A percentile compares a stretch with the other conserved stretches of the same genome.
Conservation (phyloP, 2,888 invertebrate species). For the Caenorhabditis afra region DNA sequence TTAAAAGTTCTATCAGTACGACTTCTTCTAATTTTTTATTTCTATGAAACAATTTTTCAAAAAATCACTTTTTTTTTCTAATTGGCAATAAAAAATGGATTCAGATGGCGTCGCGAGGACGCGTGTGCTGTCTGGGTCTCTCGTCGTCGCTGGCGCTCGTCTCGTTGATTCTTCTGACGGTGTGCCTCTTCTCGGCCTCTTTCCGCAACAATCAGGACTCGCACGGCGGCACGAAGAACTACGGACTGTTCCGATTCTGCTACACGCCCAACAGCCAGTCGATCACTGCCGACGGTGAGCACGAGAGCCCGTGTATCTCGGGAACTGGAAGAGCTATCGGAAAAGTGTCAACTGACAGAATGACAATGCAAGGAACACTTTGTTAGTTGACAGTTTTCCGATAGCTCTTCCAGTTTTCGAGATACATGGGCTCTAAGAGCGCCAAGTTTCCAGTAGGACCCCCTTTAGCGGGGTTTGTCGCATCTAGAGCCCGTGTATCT, state of each 20-base stretch:
- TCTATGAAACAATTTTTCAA: no score
- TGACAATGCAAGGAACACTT: no score
- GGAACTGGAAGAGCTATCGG: neutral
- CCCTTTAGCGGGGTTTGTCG: no score
- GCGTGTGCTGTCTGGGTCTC: conserved; percentile 43
- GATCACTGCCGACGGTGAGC: no score
- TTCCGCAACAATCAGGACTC: conserved; percentile 60
- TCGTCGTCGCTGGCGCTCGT: conserved; percentile 43
- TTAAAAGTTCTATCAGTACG: no score
- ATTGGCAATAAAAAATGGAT: no score
- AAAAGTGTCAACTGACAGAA: neutral
- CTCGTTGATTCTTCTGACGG: conserved; percentile 46
- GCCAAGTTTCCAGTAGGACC: neutral
- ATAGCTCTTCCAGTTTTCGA: neutral
- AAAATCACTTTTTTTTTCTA: no score
- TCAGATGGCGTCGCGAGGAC: conserved; percentile 46
- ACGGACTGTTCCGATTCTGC: conserved; percentile 70
- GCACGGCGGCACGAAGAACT: conserved; percentile 57
- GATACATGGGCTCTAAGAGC: neutral
- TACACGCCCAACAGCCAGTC: neutral
- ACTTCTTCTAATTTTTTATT: no score
- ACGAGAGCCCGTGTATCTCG: neutral
- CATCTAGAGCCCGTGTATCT: no score
- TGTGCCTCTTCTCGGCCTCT: conserved; percentile 63
- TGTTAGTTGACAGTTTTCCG: neutral